Percentiles rank a stretch among this genome's conserved stretches.
Evolutionary conservation across 1,140 invertebrate species (phyloP).

Genomic region (Sycobia sp.): DNA sequence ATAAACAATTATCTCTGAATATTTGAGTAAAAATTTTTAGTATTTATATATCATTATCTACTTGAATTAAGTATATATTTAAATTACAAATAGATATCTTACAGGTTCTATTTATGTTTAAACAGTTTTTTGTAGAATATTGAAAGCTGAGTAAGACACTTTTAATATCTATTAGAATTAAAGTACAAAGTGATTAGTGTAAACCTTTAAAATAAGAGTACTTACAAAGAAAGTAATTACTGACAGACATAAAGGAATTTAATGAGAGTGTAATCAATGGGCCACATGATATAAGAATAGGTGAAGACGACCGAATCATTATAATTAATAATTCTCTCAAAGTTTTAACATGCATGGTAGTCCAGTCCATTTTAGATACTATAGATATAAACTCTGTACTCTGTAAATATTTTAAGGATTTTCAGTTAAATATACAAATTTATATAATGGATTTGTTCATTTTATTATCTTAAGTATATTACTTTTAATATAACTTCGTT

Average conservation of each 20-base stretch:
- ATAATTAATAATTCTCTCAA: slow-evolving; percentile 5
- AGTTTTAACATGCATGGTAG: background rate
- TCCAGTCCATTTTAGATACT: background rate
- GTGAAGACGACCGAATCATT: background rate
- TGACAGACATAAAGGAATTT: slow-evolving; percentile 17
- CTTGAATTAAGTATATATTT: too few species aligned
- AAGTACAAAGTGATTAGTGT: background rate
- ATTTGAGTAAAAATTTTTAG: too few species aligned
- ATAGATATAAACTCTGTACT: background rate
- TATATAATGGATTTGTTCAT: background rate
- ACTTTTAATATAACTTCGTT: slow-evolving; percentile 13
- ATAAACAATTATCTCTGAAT: too few species aligned
- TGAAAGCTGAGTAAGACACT: slow-evolving; percentile 25
- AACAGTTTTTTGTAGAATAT: background rate
- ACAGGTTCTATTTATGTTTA: background rate
- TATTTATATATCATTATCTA: too few species aligned
- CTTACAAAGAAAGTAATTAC: too few species aligned
- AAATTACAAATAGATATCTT: too few species aligned
- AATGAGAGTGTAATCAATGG: background rate
- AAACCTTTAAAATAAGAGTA: background rate
- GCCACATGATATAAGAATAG: background rate
- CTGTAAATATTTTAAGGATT: background rate
- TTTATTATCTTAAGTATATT: background rate
- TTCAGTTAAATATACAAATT: background rate
- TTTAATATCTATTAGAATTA: slow-evolving; percentile 5